These are phyloP conservation scores for Riparia riparia DNA, from an alignment of 2,113 vertebrate genomes.

Conservation along the genomic window DNA sequence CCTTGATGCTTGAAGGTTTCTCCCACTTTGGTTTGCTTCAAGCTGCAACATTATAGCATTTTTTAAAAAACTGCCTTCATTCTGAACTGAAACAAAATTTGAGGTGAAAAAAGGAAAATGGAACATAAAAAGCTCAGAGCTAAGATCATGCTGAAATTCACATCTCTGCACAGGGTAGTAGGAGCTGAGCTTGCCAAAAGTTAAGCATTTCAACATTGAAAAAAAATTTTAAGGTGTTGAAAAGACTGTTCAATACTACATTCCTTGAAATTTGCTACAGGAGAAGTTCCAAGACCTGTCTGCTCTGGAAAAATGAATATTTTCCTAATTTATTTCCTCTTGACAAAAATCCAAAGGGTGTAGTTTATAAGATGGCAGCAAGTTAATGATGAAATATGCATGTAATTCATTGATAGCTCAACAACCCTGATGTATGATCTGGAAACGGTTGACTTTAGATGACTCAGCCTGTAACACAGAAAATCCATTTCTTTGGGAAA, in stretches of 20 bases:
- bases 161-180: not conserved
- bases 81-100: not conserved
- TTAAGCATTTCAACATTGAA: not conserved
- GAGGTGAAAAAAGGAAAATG: not conserved
- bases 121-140: not conserved
- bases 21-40: not conserved
- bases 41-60: not conserved
- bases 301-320: not conserved
- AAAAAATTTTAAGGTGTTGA: not conserved
- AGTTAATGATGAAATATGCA: not conserved
- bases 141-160: not conserved
- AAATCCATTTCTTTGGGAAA: not conserved
- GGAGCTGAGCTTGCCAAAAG: not conserved
- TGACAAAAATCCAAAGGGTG: not conserved
- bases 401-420: not conserved
- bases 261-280: not conserved
- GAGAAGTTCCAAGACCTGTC: constrained; percentile 4
- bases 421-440: not conserved
- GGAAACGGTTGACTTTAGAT: not conserved
- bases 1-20: not conserved
- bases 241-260: not conserved
- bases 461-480: not conserved
- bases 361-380: not conserved
- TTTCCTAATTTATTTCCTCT: constrained; percentile 8
- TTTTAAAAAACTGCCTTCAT: not conserved